Percentiles rank a stretch among this genome's conserved stretches.
These are phyloP conservation scores for Invenusta paracnida DNA, from an alignment of 2,888 invertebrate species.

Conservation along the genomic window DNA sequence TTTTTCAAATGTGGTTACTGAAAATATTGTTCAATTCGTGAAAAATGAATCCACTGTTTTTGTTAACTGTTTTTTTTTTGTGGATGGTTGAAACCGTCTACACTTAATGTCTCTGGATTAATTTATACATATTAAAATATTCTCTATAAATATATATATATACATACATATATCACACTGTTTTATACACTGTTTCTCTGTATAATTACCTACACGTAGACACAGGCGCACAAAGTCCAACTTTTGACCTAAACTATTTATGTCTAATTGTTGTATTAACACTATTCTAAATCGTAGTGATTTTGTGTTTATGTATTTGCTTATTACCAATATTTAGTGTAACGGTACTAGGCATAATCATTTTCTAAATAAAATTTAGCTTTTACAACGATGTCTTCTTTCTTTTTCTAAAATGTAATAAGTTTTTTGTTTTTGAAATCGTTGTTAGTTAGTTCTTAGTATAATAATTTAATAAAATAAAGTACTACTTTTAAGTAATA, in stretches of 20 bases:
- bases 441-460: no score
- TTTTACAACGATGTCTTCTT: not conserved
- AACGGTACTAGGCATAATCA: not conserved
- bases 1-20: not conserved
- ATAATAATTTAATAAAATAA: no score
- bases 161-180: not conserved
- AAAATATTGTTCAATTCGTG: not conserved
- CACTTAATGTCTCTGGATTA: not conserved
- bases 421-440: no score
- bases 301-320: not conserved
- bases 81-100: no score
- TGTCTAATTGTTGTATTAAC: not conserved
- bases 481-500: no score
- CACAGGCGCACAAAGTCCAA: not conserved
- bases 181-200: not conserved
- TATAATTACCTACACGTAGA: not conserved
- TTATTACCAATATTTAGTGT: not conserved
- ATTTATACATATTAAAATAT: not conserved
- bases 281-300: not conserved
- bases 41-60: no score
- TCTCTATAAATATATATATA: not conserved
- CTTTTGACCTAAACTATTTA: not conserved
- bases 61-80: no score
- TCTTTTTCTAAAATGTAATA: no score
- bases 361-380: not conserved